Conservation (phyloP, 2,113 vertebrate genomes). For the Hemiprocne comata region DNA sequence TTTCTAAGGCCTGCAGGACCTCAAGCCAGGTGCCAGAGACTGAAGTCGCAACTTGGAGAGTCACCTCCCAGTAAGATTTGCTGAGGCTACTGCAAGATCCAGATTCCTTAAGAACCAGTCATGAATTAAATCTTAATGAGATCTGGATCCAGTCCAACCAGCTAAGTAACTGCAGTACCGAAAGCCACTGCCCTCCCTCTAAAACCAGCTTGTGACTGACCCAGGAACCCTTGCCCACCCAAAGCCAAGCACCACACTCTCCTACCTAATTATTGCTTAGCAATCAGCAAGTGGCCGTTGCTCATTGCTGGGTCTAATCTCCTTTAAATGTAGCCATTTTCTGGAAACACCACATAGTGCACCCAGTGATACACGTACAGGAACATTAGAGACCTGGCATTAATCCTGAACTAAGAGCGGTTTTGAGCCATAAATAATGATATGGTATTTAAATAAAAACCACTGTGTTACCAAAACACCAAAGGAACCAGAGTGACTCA, state of each 20-base stretch:
- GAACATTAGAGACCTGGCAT: slow-evolving; percentile 4
- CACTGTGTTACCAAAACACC: not conserved
- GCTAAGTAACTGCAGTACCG: slow-evolving; percentile 11
- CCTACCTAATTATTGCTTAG: not conserved
- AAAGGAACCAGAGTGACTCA: not conserved
- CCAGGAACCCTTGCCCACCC: not conserved
- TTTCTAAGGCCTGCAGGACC: not conserved
- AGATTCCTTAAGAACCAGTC: slow-evolving; percentile 1
- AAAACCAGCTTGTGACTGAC: slow-evolving; percentile 9
- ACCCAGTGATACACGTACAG: not conserved
- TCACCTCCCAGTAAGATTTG: not conserved
- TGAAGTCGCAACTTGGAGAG: not conserved
- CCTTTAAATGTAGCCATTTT: not conserved
- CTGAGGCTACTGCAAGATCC: slow-evolving; percentile 2
- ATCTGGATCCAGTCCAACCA: slow-evolving; percentile 33
- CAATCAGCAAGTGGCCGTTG: not conserved
- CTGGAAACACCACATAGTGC: not conserved
- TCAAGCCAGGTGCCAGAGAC: not conserved
- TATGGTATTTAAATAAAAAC: not conserved
- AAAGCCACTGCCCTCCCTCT: slow-evolving; percentile 10
- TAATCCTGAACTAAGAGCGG: slow-evolving; percentile 10
- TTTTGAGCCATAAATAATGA: slow-evolving; percentile 34
- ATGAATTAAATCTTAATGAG: slow-evolving; percentile 47
- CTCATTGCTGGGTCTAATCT: not conserved
- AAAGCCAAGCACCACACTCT: not conserved